These are phyloP conservation scores for Dinomys branickii DNA, from an alignment of 2,113 vertebrate species.

Conservation along the genomic window DNA sequence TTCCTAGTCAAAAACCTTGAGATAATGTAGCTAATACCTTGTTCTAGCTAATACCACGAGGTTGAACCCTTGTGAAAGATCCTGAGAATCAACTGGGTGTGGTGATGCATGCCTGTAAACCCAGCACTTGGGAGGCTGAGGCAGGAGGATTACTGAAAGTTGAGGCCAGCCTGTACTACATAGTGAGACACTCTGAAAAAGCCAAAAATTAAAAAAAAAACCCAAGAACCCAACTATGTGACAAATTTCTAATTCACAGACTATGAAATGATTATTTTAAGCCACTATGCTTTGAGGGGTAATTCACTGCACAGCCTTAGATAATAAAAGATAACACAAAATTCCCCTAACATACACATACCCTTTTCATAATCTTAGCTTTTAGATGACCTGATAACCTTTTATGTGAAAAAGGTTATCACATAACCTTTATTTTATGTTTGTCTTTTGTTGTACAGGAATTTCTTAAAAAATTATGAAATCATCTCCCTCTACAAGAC, in stretches of 20 bases:
- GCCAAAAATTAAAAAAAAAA: neutral
- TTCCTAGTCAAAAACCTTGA: neutral
- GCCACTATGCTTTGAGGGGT: neutral
- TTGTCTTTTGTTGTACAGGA: neutral
- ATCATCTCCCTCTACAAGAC: neutral
- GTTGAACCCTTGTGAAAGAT: neutral
- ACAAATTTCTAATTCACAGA: neutral
- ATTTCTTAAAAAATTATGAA: neutral
- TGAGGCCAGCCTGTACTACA: too few relatives aligned
- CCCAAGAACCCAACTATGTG: neutral
- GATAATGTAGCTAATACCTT: too few relatives aligned
- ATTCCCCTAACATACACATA: neutral
- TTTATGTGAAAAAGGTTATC: slow-evolving; percentile 2
- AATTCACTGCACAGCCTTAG: neutral
- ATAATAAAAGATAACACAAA: slow-evolving; percentile 2
- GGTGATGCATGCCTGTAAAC: too few relatives aligned
- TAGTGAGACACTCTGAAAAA: too few relatives aligned
- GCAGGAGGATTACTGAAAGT: too few relatives aligned
- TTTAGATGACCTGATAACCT: neutral
- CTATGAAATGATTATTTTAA: neutral
- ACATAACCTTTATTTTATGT: too few relatives aligned
- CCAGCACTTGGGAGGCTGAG: too few relatives aligned
- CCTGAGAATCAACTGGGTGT: neutral
- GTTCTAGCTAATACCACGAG: neutral
- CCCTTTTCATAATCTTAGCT: neutral